Base-by-base conservation (phyloP, 2,888 invertebrate genomes). In the Caenorhabditis sp. region DNA sequence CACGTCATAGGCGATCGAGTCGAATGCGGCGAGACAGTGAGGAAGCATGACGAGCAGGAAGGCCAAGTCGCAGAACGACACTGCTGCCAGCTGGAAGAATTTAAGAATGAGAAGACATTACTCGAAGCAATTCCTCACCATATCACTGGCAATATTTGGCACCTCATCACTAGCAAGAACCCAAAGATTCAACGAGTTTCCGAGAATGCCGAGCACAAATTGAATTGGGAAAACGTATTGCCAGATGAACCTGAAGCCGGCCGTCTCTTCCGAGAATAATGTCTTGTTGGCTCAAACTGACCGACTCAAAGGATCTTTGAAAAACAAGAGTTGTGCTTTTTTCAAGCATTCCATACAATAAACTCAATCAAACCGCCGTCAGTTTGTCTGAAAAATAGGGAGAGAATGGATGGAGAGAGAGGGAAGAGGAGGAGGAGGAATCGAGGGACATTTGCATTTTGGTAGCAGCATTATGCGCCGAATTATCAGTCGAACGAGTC, bases 101-200 rank as follows among this genome's bases (percentile, higher is more conserved):
- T 5, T 40, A 47, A 18, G 22, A 22, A n/a, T n/a, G n/a, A n/a
- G n/a, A n/a, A n/a, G n/a, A n/a, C n/a, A n/a, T n/a, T n/a, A n/a
- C n/a, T n/a, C n/a, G n/a, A 56, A 28, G n/a, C 13, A 56, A 26
- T 9, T 62, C 13, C 80, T 28, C 50, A 90, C 90, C 88, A 91
- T 80, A 80, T 91, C 91, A 60, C 89, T 90, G 60, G 91, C 91
- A 53, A 89, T 84, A 80, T 91, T 91, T 15, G 89, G 85, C 65
- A 90, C 86, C 55, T 88, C 90, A 74, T 88, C 86, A 18, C 88
- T 89, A 24, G 88, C 84, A 24, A 91, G 83, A 22, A 91, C 88
- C 86, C 88, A 89, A 20, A 90, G 78, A 74, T 89, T 91, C 35
- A 91, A 69, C 18, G 86, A 82, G 53, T 91, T 91, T 28, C 91